Percentiles rank a stretch among this genome's conserved stretches.
Conservation (phyloP, 2,113 vertebrate species). For the Hippopotamus amphibius region DNA sequence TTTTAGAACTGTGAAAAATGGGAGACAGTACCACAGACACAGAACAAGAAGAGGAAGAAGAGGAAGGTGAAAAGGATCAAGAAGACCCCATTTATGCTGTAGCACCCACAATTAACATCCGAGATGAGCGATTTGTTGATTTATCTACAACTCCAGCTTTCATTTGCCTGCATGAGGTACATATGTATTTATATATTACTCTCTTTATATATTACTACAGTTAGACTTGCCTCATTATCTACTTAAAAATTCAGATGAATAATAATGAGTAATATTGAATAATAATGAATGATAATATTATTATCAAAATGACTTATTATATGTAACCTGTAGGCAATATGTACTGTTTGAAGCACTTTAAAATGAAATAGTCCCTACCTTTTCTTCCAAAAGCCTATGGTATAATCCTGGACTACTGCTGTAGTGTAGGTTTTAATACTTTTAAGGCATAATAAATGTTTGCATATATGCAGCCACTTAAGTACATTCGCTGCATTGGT, state of each 20-base stretch:
- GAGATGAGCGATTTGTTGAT: conserved; percentile 81
- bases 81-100: conserved; percentile 77
- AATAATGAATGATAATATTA: not conserved
- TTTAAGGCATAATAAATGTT: not conserved
- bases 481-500: not conserved
- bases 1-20: conserved; percentile 87
- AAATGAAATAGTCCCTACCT: not conserved
- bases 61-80: conserved; percentile 44
- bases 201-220: not conserved
- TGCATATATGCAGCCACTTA: not conserved
- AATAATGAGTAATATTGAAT: no score
- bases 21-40: conserved; percentile 79
- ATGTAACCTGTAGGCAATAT: not conserved
- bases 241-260: conserved; percentile 45
- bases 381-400: not conserved
- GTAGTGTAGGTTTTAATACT: not conserved
- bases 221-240: not conserved
- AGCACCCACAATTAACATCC: conserved; percentile 83
- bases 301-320: conserved; percentile 14
- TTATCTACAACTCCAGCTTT: conserved; percentile 87
- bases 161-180: conserved; percentile 93
- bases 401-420: not conserved
- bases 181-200: not conserved
- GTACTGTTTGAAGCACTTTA: not conserved
- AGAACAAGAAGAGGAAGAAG: conserved; percentile 71